Evolutionary conservation across 2,113 vertebrate genomes (phyloP), one percentile per base, ranked within the genome.

Genomic region (Syngnathus scovelli): DNA sequence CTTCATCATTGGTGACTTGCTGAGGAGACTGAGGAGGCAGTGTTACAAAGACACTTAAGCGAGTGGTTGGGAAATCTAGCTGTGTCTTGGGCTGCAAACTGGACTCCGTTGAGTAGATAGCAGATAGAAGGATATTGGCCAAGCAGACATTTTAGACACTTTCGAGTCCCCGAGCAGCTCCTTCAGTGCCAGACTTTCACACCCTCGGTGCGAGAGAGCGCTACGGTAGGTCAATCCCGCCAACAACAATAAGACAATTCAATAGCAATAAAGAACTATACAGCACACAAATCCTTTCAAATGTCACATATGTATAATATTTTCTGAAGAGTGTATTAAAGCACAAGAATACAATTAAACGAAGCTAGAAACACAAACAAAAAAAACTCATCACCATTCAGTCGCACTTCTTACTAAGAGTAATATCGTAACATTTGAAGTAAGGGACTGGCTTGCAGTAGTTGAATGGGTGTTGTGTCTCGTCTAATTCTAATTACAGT

Each of bases 351-450:
- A 48, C 8, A 49, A 19, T 11, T 19, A 2, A 19, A 49, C 16
- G 19, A 49, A 48, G 16, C 44, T 46, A 12, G 44, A 46, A 46
- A 46, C 39, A 55, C 36, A 70, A 41, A 75, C 39, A 41, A 27
- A 21, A 60, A 61, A 33, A 33, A 38, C 36, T 21, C 41, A 71
- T 63, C 7, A 0, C 52, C 44, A 67, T 66, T 75, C 60, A 71
- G 7, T 54, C 51, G 23, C 3, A 49, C 51, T 70, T 68, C 65
- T 23, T 69, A 60, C 55, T 55, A 67, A 71, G 36, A 44, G 67
- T 23, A 19, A 55, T 33, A 43, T 76, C 60, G 70, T 67, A 68
- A 76, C 76, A 72, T 73, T 55, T 38, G 74, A 71, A 70, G 77
- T 39, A 70, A 66, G 49, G n/a, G 63, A 54, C 52, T 21, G 66